These are phyloP conservation scores for Delichon dasypus DNA, from an alignment of 2,797 vertebrate genomes.

Conservation along the genomic window DNA sequence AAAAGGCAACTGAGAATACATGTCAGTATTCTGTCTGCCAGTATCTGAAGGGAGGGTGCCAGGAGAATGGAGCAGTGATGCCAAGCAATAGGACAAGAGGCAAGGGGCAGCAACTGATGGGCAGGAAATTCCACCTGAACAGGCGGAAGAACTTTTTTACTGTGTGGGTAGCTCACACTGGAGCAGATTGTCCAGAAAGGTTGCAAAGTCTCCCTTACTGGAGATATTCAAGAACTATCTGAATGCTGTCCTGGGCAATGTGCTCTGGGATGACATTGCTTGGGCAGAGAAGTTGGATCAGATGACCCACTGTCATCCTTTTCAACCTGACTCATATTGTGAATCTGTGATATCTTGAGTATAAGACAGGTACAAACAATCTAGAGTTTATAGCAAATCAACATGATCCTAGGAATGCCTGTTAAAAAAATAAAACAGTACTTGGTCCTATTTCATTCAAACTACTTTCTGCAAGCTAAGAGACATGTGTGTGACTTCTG, in stretches of 20 bases:
- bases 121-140: neutral
- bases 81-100: neutral
- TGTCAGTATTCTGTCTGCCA: neutral
- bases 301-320: fast-evolving
- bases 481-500: neutral
- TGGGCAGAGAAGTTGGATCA: neutral
- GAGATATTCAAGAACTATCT: neutral
- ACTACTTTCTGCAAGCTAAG: neutral
- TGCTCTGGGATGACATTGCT: fast-evolving
- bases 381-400: neutral
- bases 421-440: neutral
- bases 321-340: neutral
- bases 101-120: neutral
- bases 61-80: fast-evolving
- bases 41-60: neutral
- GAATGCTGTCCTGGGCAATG: neutral
- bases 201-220: neutral
- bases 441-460: neutral
- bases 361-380: neutral
- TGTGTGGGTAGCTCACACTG: neutral
- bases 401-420: neutral
- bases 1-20: neutral
- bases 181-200: neutral
- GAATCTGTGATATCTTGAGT: neutral
- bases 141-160: neutral